Percentiles rank a stretch among this genome's conserved stretches.
Conservation (phyloP, 2,113 vertebrate species). For the Vulpes vulpes region DNA sequence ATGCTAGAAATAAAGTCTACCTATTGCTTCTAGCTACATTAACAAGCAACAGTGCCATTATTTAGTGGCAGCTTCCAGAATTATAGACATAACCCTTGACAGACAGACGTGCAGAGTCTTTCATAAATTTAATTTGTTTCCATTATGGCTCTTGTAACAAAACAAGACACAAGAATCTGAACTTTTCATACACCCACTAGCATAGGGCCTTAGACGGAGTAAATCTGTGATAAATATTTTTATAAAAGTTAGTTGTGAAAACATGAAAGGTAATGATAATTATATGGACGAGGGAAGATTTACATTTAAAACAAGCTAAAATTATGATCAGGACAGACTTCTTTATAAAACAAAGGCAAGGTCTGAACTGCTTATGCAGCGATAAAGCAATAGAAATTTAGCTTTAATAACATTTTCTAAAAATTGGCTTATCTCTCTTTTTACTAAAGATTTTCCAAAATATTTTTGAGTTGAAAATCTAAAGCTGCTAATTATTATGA, state of each 20-base stretch:
- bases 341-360: not conserved
- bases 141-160: not conserved
- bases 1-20: slow-evolving; percentile 50
- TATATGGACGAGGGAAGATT: not conserved
- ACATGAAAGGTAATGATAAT: not conserved
- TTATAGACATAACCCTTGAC: not conserved
- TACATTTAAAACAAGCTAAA: not conserved
- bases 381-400: slow-evolving; percentile 3
- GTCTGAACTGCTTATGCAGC: not conserved
- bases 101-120: not conserved
- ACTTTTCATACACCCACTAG: not conserved
- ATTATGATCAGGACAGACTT: not conserved
- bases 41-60: not conserved
- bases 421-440: not conserved
- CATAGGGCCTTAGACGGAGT: not conserved
- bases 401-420: slow-evolving; percentile 16
- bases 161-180: not conserved
- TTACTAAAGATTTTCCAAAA: slow-evolving; percentile 3
- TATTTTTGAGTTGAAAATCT: not conserved
- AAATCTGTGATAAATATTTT: not conserved
- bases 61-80: not conserved
- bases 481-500: not conserved
- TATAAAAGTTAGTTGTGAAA: not conserved
- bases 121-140: not conserved
- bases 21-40: not conserved